Conservation (phyloP, 1,140 invertebrate genomes). For the Drosophila murphyi region DNA sequence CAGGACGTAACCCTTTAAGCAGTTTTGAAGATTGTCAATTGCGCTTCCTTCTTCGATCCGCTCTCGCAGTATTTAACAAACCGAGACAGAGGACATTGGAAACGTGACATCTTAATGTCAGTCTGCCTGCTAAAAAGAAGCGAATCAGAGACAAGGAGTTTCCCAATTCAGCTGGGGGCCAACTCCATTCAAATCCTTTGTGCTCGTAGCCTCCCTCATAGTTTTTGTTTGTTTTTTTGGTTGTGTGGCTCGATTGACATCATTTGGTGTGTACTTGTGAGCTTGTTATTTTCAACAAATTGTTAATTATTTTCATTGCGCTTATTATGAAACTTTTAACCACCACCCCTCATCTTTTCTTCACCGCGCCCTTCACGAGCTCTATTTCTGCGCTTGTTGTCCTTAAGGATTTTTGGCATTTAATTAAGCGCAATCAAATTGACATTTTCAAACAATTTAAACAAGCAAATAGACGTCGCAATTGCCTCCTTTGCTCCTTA, state of each 20-base stretch:
- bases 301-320: slow-evolving; percentile 81
- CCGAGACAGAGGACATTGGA: slow-evolving; percentile 28
- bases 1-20: slow-evolving; percentile 42
- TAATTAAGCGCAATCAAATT: slow-evolving; percentile 82
- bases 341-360: neutral
- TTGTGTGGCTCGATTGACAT: slow-evolving; percentile 57
- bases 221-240: slow-evolving; percentile 18
- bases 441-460: slow-evolving; percentile 83
- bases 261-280: slow-evolving; percentile 56
- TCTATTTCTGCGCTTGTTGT: slow-evolving; percentile 46
- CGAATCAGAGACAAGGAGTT: slow-evolving; percentile 4
- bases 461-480: slow-evolving; percentile 65
- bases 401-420: slow-evolving; percentile 79
- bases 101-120: slow-evolving; percentile 54
- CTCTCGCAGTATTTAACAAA: slow-evolving; percentile 35
- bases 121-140: slow-evolving; percentile 10
- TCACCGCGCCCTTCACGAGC: neutral
- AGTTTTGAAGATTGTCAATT: slow-evolving; percentile 32
- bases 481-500: slow-evolving; percentile 20
- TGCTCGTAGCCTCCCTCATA: slow-evolving; percentile 13
- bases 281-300: slow-evolving; percentile 67
- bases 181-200: slow-evolving; percentile 18
- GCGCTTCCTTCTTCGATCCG: neutral
- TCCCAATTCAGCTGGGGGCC: slow-evolving; percentile 9
- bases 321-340: slow-evolving; percentile 70